A percentile compares a stretch with the other conserved stretches of the same genome.
Conservation (phyloP, 2,113 vertebrate genomes). For the Dipodomys spectabilis region DNA sequence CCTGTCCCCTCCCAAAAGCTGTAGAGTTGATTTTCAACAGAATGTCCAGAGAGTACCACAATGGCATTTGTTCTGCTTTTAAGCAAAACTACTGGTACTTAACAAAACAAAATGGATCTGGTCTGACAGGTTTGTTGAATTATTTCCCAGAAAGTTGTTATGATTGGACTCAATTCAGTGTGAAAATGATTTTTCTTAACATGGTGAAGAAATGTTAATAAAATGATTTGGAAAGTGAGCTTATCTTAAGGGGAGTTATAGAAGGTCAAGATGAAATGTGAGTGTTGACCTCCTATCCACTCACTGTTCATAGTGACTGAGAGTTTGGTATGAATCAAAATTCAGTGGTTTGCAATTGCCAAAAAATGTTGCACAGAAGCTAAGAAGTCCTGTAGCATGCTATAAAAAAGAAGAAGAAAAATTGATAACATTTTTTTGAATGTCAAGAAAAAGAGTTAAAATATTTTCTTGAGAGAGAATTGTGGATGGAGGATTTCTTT, state of each 20-base stretch:
- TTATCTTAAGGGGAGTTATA: constrained; percentile 24
- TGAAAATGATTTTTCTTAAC: constrained; percentile 40
- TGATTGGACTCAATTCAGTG: constrained; percentile 54
- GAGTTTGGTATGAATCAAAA: constrained; percentile 41
- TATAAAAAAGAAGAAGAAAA: background rate
- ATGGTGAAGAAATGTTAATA: constrained; percentile 60
- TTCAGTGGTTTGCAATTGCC: background rate
- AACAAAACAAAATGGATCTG: constrained; percentile 34
- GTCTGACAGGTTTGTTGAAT: constrained; percentile 58
- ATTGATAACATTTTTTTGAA: background rate
- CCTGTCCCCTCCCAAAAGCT: too few species aligned
- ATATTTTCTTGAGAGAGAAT: constrained; percentile 27
- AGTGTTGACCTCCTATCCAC: background rate
- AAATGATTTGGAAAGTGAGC: constrained; percentile 42
- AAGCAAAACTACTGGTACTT: constrained; percentile 19
- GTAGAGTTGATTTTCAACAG: too few species aligned
- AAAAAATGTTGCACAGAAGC: constrained; percentile 25
- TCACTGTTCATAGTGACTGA: constrained; percentile 37
- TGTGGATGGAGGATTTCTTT: constrained; percentile 12
- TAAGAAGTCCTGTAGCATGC: background rate
- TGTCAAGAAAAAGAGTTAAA: constrained; percentile 42
- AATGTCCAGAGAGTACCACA: too few species aligned
- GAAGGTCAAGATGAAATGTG: constrained; percentile 14
- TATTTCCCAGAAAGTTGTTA: background rate
- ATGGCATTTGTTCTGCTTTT: background rate